Base-by-base conservation (phyloP, 2,797 vertebrate species). In the Valencia hispanica region DNA sequence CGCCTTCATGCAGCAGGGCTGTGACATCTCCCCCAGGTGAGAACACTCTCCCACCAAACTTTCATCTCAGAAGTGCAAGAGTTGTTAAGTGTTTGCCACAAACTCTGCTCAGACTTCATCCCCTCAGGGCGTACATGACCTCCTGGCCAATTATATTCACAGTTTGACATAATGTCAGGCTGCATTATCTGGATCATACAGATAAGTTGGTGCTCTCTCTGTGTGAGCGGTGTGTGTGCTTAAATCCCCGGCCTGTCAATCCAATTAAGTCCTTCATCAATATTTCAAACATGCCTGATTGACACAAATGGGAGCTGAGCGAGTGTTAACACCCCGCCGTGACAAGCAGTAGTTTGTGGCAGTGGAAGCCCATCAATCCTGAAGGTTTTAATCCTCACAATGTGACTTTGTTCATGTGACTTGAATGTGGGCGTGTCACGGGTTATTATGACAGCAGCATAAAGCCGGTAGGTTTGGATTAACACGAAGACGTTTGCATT, bases 1-100 rank as follows among this genome's bases (percentile, higher is more conserved):
- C 89, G 97, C 97, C 88, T 99, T 99, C 93, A 99, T 99, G 97
- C 97, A 98, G 90, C 97, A 99, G 94, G 97, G 97, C 94, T 98
- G 97, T 92, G 97, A 98, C 92, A 98, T 98, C 94, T 98, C 97
- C 45, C 93, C 93, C 68, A 91, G 93, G 93, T 93, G 88, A 83
- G 87, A 12, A 73, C n/a, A 1, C 17, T 0, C 68, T 63, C 66
- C 5, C 30, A 11, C 63, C 32, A 12, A 20, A 18, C 66, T 25
- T 63, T 22, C 59, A 7, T 27, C 11, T n/a, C 74, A 72, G 2
- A 45, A 45, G 55, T 14, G 14, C 2, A 12, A 41, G 63, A 66
- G 22, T 66, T 5, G 11, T 18, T 18, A 61, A 32, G 30, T 32
- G 32, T 79, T 77, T 79, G 36, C 32, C 30, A 1, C 51, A 11